A percentile compares a stretch with the other conserved stretches of the same genome.
These are phyloP conservation scores for Trinectes maculatus DNA, from an alignment of 2,113 vertebrate species.

Conservation along the genomic window DNA sequence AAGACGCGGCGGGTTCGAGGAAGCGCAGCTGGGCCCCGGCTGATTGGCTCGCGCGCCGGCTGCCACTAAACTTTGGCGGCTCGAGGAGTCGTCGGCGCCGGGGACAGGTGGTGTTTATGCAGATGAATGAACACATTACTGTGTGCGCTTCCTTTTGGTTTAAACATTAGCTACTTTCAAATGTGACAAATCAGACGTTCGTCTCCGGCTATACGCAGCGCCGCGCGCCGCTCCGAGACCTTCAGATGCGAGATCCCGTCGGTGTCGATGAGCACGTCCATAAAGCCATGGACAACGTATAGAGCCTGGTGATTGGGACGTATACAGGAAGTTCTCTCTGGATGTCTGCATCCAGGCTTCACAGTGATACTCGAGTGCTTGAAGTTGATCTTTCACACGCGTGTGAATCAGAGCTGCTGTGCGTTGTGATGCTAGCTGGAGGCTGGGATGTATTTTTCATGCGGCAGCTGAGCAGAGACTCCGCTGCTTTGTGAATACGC, in stretches of 20 bases:
- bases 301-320: conserved; percentile 6
- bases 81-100: conserved; percentile 91
- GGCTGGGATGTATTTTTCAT: conserved; percentile 40
- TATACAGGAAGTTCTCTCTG: conserved; percentile 43
- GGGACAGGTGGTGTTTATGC: conserved; percentile 99
- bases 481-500: conserved; percentile 64
- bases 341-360: conserved; percentile 57
- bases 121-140: conserved; percentile 99
- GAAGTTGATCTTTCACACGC: conserved; percentile 17
- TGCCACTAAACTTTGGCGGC: conserved; percentile 88
- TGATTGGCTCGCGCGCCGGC: conserved; percentile 81
- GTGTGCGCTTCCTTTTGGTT: conserved; percentile 99
- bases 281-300: conserved; percentile 50
- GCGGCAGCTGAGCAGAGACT: conserved; percentile 40
- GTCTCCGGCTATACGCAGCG: conserved; percentile 88
- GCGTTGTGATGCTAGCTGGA: conserved; percentile 1
- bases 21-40: conserved; percentile 79
- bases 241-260: conserved; percentile 51
- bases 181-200: conserved; percentile 99
- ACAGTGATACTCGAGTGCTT: conserved; percentile 13
- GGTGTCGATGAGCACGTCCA: conserved; percentile 52
- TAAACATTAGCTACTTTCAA: conserved; percentile 99
- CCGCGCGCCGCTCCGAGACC: conserved; percentile 63
- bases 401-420: conserved; percentile 15
- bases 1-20: conserved; percentile 76